Conservation (phyloP, 2,888 invertebrate genomes). For the Eristalis tenax region DNA sequence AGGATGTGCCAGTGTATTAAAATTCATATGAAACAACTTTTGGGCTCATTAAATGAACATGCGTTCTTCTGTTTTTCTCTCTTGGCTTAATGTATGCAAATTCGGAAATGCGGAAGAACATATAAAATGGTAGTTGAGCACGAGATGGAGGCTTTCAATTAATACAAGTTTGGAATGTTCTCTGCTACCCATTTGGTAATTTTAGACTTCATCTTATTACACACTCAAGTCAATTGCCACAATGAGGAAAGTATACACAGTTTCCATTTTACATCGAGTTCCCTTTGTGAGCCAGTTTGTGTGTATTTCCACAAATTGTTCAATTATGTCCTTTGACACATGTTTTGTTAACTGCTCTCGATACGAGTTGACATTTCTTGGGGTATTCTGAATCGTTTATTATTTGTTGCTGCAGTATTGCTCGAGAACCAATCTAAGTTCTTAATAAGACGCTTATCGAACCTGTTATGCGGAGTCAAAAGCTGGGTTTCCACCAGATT, state of each 20-base stretch:
- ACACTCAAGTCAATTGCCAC: neutral
- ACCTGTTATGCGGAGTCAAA: too few species aligned
- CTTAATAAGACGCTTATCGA: too few species aligned
- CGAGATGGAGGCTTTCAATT: neutral
- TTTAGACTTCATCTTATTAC: neutral
- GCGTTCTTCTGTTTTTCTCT: neutral
- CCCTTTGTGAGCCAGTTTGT: neutral
- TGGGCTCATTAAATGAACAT: conserved; percentile 43
- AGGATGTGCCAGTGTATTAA: conserved; percentile 23
- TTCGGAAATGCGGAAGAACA: conserved; percentile 20
- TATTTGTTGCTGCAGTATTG: too few species aligned
- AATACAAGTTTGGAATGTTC: neutral
- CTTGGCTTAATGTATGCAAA: conserved; percentile 39
- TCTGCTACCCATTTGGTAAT: neutral
- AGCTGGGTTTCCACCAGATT: too few species aligned
- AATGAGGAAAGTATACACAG: neutral
- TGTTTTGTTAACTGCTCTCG: too few species aligned
- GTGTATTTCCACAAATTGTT: too few species aligned
- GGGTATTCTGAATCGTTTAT: too few species aligned
- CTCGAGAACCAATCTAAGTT: too few species aligned
- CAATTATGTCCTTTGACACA: too few species aligned
- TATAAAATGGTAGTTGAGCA: neutral
- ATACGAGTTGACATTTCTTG: too few species aligned
- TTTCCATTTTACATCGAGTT: neutral
- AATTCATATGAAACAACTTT: conserved; percentile 35